Percentiles rank a stretch among this genome's conserved stretches.
phyloP scores from a whole-genome alignment of 2,113 vertebrate genomes.

The Talpa occidentalis region DNA sequence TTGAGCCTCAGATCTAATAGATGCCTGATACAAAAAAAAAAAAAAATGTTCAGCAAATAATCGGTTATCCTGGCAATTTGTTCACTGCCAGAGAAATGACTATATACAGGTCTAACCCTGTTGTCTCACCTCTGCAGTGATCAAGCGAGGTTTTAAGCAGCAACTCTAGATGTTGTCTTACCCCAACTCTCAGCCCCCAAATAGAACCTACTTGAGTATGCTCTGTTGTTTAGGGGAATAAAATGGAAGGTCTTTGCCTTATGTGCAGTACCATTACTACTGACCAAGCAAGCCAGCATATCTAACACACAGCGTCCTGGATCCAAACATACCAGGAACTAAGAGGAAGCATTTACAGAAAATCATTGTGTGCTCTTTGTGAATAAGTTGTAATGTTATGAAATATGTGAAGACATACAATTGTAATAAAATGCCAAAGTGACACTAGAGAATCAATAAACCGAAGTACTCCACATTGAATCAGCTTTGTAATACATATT shows the following conservation, averaged over 20 bases:
- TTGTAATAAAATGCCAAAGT: slow-evolving; percentile 62
- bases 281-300: too few relatives aligned
- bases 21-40: not conserved
- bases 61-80: too few relatives aligned
- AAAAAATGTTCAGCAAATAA: not conserved
- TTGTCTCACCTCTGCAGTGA: not conserved
- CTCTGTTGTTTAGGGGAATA: not conserved
- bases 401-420: slow-evolving; percentile 61
- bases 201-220: too few relatives aligned
- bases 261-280: not conserved
- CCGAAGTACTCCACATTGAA: slow-evolving; percentile 29
- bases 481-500: slow-evolving; percentile 60
- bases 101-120: not conserved
- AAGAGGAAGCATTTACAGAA: slow-evolving; percentile 23
- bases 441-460: slow-evolving; percentile 60
- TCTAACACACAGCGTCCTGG: not conserved
- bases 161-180: not conserved
- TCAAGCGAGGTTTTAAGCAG: not conserved
- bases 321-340: not conserved
- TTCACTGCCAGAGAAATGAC: not conserved
- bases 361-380: not conserved
- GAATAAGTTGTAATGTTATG: slow-evolving; percentile 37
- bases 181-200: not conserved
- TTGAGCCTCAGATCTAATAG: too few relatives aligned
- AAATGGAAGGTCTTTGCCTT: not conserved